Conservation (phyloP, 1,140 invertebrate species). For the Rhagoletis pomonella region DNA sequence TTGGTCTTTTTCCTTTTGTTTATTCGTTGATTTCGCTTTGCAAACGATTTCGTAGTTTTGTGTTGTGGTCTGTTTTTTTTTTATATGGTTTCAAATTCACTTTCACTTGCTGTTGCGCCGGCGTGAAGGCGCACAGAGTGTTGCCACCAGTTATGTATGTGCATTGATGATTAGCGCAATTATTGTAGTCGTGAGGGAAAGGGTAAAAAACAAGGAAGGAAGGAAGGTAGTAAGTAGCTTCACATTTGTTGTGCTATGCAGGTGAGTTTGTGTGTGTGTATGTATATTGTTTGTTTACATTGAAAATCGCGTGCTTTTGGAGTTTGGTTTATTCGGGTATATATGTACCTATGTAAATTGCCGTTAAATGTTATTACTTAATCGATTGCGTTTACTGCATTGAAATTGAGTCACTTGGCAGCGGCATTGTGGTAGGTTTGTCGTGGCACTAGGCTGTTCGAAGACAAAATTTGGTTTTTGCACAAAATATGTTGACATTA, state of each 20-base stretch:
- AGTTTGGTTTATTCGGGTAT: constrained; percentile 5
- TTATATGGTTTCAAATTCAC: constrained; percentile 30
- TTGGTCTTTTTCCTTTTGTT: neutral
- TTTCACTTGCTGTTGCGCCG: constrained; percentile 32
- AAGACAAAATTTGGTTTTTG: too few species aligned
- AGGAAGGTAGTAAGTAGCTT: neutral
- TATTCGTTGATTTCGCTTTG: constrained; percentile 21
- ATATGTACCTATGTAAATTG: constrained; percentile 1
- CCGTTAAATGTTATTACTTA: constrained; percentile 37
- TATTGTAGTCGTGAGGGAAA: neutral
- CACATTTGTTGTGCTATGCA: too few species aligned
- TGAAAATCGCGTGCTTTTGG: neutral
- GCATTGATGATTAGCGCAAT: constrained; percentile 39
- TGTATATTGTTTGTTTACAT: constrained; percentile 21
- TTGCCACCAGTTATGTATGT: constrained; percentile 15
- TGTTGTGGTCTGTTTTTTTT: neutral
- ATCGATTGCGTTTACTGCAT: constrained; percentile 11
- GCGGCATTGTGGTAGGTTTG: neutral
- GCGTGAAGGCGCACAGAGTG: neutral
- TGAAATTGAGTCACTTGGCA: neutral
- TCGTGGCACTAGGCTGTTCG: neutral
- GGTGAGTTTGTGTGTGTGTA: neutral
- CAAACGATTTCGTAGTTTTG: constrained; percentile 37
- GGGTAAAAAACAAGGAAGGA: constrained; percentile 24
- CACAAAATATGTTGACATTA: too few species aligned